These are phyloP conservation scores for Limenitis camilla DNA, from an alignment of 2,888 invertebrate genomes.

Conservation along the genomic window DNA sequence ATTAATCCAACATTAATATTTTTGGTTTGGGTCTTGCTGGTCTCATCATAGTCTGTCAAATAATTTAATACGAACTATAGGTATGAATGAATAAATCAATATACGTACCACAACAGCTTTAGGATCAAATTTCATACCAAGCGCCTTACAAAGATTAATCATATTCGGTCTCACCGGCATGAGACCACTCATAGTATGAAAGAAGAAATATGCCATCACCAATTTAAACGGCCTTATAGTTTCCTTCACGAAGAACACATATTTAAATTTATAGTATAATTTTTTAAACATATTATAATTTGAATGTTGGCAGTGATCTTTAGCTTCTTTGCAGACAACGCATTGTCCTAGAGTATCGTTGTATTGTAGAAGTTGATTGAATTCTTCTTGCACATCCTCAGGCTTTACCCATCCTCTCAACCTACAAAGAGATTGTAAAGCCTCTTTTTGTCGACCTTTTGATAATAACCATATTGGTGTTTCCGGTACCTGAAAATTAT, in stretches of 20 bases:
- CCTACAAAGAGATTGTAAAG: slow-evolving; percentile 67
- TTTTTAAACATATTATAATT: slow-evolving; percentile 39
- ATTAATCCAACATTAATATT: too few species aligned
- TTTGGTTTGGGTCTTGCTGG: too few species aligned
- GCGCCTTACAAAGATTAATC: slow-evolving; percentile 68
- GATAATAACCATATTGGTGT: slow-evolving; percentile 76
- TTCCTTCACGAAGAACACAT: slow-evolving; percentile 65
- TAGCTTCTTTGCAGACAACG: slow-evolving; percentile 38
- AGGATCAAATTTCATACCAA: slow-evolving; percentile 63
- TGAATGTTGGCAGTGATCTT: slow-evolving; percentile 44
- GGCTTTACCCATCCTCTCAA: slow-evolving; percentile 72
- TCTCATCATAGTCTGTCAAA: neutral
- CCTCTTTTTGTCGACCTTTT: slow-evolving; percentile 70
- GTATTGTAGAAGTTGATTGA: slow-evolving; percentile 61
- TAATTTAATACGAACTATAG: neutral
- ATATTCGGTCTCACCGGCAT: slow-evolving; percentile 70
- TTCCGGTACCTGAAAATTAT: slow-evolving; percentile 67
- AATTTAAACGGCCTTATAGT: slow-evolving; percentile 68
- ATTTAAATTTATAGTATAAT: slow-evolving; percentile 40
- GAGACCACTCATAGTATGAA: slow-evolving; percentile 68
- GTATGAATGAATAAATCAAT: neutral
- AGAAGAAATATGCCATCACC: slow-evolving; percentile 70
- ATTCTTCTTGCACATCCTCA: slow-evolving; percentile 67
- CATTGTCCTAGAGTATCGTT: slow-evolving; percentile 52
- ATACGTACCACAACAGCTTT: slow-evolving; percentile 65